Evolutionary conservation across 2,113 vertebrate species (phyloP).

Genomic region (Ceratotherium simum): DNA sequence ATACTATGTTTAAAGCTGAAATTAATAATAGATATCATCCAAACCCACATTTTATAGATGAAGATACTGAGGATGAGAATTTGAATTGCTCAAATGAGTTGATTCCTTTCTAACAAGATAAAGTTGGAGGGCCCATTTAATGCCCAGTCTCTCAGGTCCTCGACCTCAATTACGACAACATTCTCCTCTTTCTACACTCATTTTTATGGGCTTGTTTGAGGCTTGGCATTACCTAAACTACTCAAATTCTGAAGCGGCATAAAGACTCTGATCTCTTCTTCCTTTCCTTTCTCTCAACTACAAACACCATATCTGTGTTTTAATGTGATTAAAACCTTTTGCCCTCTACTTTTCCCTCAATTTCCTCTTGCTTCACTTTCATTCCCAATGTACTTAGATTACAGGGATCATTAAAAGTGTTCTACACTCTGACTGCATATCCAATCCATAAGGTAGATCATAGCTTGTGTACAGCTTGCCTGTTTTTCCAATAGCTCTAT

Average conservation of each 20-base stretch:
- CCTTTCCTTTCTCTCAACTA: not conserved
- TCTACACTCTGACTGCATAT: not conserved
- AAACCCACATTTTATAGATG: not conserved
- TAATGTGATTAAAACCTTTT: not conserved
- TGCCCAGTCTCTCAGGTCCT: not conserved
- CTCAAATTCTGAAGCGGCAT: not conserved
- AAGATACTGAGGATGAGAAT: not conserved
- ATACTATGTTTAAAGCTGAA: not conserved
- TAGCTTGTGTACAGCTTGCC: not conserved
- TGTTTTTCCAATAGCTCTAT: not conserved
- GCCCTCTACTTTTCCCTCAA: not conserved
- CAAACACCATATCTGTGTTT: not conserved
- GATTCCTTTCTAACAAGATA: not conserved
- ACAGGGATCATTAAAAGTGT: not conserved
- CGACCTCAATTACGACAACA: not conserved
- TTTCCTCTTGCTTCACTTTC: not conserved
- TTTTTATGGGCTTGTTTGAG: not conserved
- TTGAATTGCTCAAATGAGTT: not conserved
- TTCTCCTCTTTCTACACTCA: not conserved
- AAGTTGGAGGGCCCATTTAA: not conserved
- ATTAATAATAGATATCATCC: not conserved
- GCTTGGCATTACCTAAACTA: too few species aligned
- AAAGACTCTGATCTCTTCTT: not conserved
- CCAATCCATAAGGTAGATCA: not conserved
- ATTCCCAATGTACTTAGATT: not conserved